Base-by-base conservation (phyloP, 2,113 vertebrate genomes). In the Pao palembangensis region DNA sequence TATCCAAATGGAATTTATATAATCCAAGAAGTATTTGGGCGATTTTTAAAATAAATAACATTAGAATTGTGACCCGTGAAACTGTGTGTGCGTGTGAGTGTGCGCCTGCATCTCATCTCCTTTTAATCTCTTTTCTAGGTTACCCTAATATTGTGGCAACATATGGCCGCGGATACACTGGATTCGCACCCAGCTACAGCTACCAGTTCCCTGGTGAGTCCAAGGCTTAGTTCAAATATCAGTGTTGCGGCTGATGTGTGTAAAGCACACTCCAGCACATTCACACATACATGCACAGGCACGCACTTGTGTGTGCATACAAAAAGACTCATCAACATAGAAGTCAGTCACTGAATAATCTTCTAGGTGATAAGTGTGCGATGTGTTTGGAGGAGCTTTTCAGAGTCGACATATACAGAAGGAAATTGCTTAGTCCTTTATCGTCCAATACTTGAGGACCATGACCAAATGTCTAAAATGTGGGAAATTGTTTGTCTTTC, bases 71-170 rank as follows among this genome's bases (percentile, higher is more conserved):
- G 34, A 38, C 8, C 6, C 34, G 8, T 38, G 34, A 38, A 38
- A 38, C 34, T 38, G 7, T 47, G 44, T 47, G 44, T 47, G 44
- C 46, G 1, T 60, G 21, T 51, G 6, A 42, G 12, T 68, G 14
- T 48, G 46, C 20, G 4, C 48, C 5, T 51, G 53, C 8, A 34
- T 61, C 19, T 78, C 17, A 65, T 56, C 17, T 52, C 13, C 28
- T 61, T 59, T 59, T 56, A 3, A 58, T 76, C 10, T 50, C 34
- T 67, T 41, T 64, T 44, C 13, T 61, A 98, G 96, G 96, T 92
- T 99, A 99, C 86, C 97, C 96, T 50, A 99, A 98, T 89, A 99
- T 99, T 72, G 97, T 98, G 81, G 95, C 97, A 41, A 98, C 97
- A 0, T 99, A 99, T 19, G 97, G 97, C 82, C 92, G 97, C 54